phyloP scores from a whole-genome alignment of 2,113 vertebrate genomes.

The Caloenas nicobarica region DNA sequence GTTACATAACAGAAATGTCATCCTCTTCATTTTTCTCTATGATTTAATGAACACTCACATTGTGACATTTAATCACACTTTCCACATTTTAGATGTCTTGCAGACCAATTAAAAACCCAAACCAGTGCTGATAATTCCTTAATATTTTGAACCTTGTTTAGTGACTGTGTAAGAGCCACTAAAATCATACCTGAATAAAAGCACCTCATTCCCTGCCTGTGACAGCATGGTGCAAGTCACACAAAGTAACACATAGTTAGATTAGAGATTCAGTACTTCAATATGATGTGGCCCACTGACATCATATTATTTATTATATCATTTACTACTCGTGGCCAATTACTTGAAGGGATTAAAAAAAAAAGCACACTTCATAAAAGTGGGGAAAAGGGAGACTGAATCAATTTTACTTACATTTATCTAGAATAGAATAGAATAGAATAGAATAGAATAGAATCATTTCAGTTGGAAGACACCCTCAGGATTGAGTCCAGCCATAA shows the following conservation, averaged over 20 bases:
- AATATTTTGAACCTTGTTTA: background rate
- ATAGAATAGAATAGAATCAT: no score
- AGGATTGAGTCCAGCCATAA: no score
- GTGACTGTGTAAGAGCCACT: background rate
- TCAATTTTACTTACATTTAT: background rate
- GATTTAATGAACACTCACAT: background rate
- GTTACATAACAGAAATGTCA: background rate
- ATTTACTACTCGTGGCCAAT: background rate
- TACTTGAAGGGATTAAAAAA: background rate
- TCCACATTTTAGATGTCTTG: background rate
- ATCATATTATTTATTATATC: background rate
- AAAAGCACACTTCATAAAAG: background rate
- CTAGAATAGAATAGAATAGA: no score
- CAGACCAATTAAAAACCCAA: background rate
- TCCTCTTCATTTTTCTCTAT: background rate
- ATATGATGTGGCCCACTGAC: no score
- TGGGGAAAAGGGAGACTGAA: background rate
- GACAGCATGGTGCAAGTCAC: background rate
- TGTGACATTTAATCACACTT: background rate
- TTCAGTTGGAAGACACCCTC: no score
- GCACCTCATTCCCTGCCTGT: background rate
- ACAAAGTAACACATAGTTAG: background rate
- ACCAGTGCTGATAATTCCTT: background rate
- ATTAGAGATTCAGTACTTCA: background rate
- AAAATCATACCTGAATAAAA: background rate